Conservation (phyloP, 2,113 vertebrate genomes). For the Myrmophylax atrothorax region DNA sequence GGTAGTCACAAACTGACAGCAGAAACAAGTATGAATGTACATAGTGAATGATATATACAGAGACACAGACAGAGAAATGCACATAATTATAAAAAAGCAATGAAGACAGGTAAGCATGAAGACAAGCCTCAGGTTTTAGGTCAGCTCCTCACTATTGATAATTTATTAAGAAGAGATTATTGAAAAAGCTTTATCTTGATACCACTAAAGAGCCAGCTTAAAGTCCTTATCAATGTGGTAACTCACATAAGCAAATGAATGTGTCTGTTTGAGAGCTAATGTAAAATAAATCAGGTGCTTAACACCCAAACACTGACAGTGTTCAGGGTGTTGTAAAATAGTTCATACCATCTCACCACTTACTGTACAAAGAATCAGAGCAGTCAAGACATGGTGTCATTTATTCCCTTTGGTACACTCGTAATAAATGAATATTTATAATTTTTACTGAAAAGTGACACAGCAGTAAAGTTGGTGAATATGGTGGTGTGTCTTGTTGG, state of each 20-base stretch:
- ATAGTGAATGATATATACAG: background rate
- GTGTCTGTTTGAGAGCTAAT: background rate
- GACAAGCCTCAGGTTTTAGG: background rate
- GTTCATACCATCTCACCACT: background rate
- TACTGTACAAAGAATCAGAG: background rate
- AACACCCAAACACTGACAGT: background rate
- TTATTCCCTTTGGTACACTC: background rate
- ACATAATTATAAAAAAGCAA: slow-evolving; percentile 27
- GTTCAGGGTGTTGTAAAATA: background rate
- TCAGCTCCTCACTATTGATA: background rate
- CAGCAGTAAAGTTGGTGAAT: background rate
- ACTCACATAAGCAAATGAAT: background rate
- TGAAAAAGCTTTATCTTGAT: background rate
- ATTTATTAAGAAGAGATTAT: background rate
- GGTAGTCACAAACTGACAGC: background rate
- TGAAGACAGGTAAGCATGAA: slow-evolving; percentile 61
- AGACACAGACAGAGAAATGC: background rate
- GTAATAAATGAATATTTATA: background rate
- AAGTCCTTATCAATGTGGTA: background rate
- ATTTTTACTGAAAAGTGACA: background rate
- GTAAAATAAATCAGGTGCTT: background rate
- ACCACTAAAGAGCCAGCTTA: background rate
- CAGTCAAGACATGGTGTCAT: background rate
- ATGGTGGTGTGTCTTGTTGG: background rate
- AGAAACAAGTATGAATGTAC: background rate